Percentiles rank a stretch among this genome's conserved stretches.
These are phyloP conservation scores for Manduca sexta DNA, from an alignment of 1,140 invertebrate species.

Conservation along the genomic window DNA sequence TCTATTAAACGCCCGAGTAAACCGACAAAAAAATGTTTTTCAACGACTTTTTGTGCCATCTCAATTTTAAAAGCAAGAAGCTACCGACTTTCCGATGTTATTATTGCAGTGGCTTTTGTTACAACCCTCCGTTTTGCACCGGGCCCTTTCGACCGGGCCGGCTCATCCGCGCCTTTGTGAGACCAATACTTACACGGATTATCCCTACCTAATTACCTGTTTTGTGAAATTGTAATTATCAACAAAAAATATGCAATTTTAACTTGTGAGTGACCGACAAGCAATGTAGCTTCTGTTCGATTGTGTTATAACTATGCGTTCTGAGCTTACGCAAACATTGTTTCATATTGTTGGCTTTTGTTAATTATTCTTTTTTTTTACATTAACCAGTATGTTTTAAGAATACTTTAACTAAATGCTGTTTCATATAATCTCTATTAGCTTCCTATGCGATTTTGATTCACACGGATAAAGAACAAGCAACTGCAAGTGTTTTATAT, in stretches of 20 bases:
- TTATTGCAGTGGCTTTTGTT: constrained; percentile 58
- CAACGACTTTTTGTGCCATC: constrained; percentile 34
- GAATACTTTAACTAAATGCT: no score
- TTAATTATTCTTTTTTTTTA: no score
- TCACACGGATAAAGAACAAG: constrained; percentile 21
- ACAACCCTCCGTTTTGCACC: constrained; percentile 46
- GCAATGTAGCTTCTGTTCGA: constrained; percentile 32
- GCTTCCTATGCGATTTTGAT: not conserved
- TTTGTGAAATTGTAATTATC: constrained; percentile 60
- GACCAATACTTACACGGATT: constrained; percentile 48
- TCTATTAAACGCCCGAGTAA: constrained; percentile 19
- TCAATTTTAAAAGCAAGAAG: constrained; percentile 61
- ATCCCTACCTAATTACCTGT: constrained; percentile 65
- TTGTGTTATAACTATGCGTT: constrained; percentile 14
- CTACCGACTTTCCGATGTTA: constrained; percentile 66
- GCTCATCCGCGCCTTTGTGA: constrained; percentile 49
- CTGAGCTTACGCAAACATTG: constrained; percentile 30
- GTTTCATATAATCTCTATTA: no score
- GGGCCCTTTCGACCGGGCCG: constrained; percentile 35
- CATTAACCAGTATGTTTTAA: no score
- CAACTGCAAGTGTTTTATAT: constrained; percentile 33
- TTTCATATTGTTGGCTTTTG: not conserved
- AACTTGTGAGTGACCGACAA: constrained; percentile 43
- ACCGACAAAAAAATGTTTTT: constrained; percentile 31
- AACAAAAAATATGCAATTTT: constrained; percentile 39